These are phyloP conservation scores for Etheostoma cragini DNA, from an alignment of 2,113 vertebrate genomes.

Conservation along the genomic window DNA sequence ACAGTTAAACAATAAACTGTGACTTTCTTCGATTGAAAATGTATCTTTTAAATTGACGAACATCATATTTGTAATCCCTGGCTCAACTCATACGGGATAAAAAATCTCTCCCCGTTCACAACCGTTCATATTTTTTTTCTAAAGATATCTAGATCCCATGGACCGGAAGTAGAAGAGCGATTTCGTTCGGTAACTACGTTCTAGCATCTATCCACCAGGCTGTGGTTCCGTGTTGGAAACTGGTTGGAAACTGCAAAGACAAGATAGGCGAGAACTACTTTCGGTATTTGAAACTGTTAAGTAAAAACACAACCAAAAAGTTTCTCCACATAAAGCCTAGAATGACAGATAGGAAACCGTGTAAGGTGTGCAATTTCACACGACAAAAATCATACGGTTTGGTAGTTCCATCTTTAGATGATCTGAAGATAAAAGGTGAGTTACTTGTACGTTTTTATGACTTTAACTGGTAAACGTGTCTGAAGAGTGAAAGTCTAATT, in stretches of 20 bases:
- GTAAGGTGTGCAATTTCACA: constrained; percentile 79
- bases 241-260: background rate
- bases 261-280: background rate
- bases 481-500: background rate
- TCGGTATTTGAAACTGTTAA: background rate
- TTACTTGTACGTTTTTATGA: background rate
- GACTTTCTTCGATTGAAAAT: no score
- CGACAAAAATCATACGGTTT: constrained; percentile 78
- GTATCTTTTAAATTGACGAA: no score
- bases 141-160: no score
- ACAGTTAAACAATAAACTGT: no score
- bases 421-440: constrained; percentile 82
- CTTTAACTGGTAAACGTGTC: constrained; percentile 1
- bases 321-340: background rate
- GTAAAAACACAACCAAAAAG: background rate
- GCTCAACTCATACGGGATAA: no score
- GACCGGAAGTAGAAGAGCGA: no score
- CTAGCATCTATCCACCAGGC: no score
- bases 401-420: constrained; percentile 71
- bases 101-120: no score
- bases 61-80: no score
- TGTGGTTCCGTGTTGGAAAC: constrained; percentile 52
- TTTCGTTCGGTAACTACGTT: no score
- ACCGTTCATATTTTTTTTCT: no score
- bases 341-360: constrained; percentile 80